Evolutionary conservation across 2,797 vertebrate genomes (phyloP).

Genomic region (Enteromius paludinosus): DNA sequence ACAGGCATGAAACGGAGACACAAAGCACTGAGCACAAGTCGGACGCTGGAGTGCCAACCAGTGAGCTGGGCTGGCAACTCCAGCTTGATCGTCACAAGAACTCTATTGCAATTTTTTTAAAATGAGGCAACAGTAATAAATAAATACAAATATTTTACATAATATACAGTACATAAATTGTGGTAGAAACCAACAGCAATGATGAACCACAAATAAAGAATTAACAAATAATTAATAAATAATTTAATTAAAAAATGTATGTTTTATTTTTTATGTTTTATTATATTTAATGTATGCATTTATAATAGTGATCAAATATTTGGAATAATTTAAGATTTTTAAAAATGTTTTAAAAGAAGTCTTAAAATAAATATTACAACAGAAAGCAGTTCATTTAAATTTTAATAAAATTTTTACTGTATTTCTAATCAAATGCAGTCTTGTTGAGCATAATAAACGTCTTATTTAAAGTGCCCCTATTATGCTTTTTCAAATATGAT

Average conservation of each 20-base stretch:
- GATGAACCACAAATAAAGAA: neutral
- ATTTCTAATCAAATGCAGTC: neutral
- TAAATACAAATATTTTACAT: neutral
- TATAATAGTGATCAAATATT: neutral
- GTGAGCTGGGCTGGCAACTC: too few species aligned
- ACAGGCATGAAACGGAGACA: too few species aligned
- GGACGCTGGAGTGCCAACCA: too few species aligned
- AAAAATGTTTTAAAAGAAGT: neutral
- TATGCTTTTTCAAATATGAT: neutral
- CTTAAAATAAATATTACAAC: neutral
- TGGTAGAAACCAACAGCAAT: neutral
- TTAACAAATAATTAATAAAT: neutral
- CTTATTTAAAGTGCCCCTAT: neutral
- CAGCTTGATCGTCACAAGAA: too few species aligned
- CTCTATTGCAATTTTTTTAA: neutral
- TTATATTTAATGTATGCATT: too few species aligned
- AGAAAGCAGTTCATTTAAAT: neutral
- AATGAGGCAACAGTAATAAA: neutral
- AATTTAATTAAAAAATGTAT: too few species aligned
- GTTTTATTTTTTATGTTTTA: too few species aligned
- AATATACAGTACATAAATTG: neutral
- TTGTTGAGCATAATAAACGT: neutral
- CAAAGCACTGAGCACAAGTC: too few species aligned
- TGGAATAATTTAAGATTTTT: neutral
- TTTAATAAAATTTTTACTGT: neutral